These are phyloP conservation scores for Zoroaster sp. DNA, from an alignment of 53 echinoderm and acorn worm species.

Conservation along the genomic window DNA sequence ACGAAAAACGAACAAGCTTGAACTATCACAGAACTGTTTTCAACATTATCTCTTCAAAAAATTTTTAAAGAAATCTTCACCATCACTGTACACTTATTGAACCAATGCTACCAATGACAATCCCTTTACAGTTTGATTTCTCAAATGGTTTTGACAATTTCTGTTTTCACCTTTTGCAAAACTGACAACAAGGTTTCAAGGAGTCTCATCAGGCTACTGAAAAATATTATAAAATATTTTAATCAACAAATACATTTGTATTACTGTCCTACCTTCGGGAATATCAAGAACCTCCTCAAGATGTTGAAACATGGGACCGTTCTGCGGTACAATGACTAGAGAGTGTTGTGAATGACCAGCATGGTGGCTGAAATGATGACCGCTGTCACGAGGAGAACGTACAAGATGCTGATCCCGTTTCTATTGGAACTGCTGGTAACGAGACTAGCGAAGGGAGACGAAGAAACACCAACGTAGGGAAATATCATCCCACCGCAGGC, in stretches of 20 bases:
- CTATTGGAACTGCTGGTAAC: not conserved
- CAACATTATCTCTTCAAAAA: too few relatives aligned
- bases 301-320: constrained; percentile 8
- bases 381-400: not conserved
- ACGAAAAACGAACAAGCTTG: not conserved
- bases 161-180: not conserved
- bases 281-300: not conserved
- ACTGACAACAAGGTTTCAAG: not conserved
- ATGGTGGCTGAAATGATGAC: not conserved
- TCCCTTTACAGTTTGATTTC: not conserved
- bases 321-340: not conserved
- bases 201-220: too few relatives aligned
- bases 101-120: not conserved
- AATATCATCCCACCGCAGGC: not conserved
- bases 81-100: not conserved
- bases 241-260: too few relatives aligned
- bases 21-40: not conserved
- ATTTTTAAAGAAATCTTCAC: not conserved
- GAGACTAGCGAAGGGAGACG: not conserved
- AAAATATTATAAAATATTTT: too few relatives aligned
- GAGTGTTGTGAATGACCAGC: not conserved
- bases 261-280: constrained; percentile 9
- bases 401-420: not conserved
- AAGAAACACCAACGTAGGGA: not conserved
- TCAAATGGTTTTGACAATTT: too few relatives aligned